Percentiles rank a stretch among this genome's conserved stretches.
Evolutionary conservation across 1,140 invertebrate genomes (phyloP).

Genomic region (Scaptomyza graminum): DNA sequence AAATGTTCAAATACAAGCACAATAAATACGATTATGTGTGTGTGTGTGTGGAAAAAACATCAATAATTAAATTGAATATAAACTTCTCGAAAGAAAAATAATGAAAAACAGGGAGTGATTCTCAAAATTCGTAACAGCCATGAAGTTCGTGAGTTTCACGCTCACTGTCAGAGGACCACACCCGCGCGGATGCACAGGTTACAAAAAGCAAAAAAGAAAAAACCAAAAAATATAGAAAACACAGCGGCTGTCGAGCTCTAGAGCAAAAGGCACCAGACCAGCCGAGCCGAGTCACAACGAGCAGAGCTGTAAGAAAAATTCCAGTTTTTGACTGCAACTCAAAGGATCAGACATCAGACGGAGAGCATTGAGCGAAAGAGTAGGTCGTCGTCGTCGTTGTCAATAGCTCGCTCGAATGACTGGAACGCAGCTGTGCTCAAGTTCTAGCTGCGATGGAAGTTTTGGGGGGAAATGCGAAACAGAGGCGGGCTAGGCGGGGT

Average conservation of each 20-base stretch:
- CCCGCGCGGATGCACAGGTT: slow-evolving; percentile 49
- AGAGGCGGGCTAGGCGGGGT: slow-evolving; percentile 13
- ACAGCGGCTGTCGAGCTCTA: slow-evolving; percentile 25
- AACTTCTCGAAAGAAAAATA: slow-evolving; percentile 9
- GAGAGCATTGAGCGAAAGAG: slow-evolving; percentile 40
- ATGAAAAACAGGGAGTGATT: slow-evolving; percentile 10
- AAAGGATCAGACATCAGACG: slow-evolving; percentile 52
- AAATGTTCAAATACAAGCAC: slow-evolving; percentile 5
- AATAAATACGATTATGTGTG: slow-evolving; percentile 1
- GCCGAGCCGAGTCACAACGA: slow-evolving; percentile 9
- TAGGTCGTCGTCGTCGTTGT: slow-evolving; percentile 12
- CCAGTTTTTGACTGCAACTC: slow-evolving; percentile 42
- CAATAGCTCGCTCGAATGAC: slow-evolving; percentile 21
- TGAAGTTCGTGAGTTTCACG: slow-evolving; percentile 34
- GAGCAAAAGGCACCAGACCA: slow-evolving; percentile 39
- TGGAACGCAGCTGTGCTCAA: slow-evolving; percentile 32
- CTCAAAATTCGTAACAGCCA: slow-evolving; percentile 13
- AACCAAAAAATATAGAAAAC: slow-evolving; percentile 11
- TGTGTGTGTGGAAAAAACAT: background rate
- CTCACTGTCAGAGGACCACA: slow-evolving; percentile 44
- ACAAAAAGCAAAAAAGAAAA: slow-evolving; percentile 23
- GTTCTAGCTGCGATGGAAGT: slow-evolving; percentile 11
- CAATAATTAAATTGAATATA: slow-evolving; percentile 25
- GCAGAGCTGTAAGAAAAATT: slow-evolving; percentile 41
- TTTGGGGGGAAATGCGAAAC: background rate